phyloP scores from a whole-genome alignment of 1,140 invertebrate genomes.

The Apis laboriosa region DNA sequence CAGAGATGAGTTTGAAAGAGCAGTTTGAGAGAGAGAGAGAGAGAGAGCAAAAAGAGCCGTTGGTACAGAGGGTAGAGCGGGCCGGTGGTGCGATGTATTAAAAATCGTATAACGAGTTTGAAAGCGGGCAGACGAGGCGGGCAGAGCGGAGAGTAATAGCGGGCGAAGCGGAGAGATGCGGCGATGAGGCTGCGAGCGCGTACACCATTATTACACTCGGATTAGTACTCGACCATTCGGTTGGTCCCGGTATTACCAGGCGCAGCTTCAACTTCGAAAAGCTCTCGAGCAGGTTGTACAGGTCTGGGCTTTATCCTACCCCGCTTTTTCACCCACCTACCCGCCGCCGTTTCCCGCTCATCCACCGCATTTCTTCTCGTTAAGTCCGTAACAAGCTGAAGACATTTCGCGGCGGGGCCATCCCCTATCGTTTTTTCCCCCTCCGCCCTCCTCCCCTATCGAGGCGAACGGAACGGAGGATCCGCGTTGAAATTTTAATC shows the following conservation, averaged over 20 bases:
- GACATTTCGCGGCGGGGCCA: slow-evolving; percentile 54
- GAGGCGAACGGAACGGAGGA: slow-evolving; percentile 2
- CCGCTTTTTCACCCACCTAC: background rate
- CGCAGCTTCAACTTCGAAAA: slow-evolving; percentile 49
- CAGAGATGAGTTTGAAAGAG: background rate
- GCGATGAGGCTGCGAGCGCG: slow-evolving; percentile 37
- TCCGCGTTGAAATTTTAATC: slow-evolving; percentile 64
- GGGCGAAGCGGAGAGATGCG: background rate
- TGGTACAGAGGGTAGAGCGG: background rate
- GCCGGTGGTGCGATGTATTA: slow-evolving; percentile 20
- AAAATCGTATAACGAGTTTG: slow-evolving; percentile 51
- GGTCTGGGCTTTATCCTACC: slow-evolving; percentile 9
- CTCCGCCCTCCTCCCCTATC: background rate
- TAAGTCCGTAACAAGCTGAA: slow-evolving; percentile 67
- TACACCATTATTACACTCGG: slow-evolving; percentile 58
- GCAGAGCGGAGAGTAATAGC: slow-evolving; percentile 13
- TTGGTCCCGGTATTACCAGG: slow-evolving; percentile 38
- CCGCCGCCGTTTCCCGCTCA: slow-evolving; percentile 30
- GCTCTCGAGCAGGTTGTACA: slow-evolving; percentile 43
- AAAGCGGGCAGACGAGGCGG: slow-evolving; percentile 11
- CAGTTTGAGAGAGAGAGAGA: background rate
- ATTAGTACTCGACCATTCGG: slow-evolving; percentile 59
- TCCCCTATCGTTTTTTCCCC: background rate
- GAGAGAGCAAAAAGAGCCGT: background rate
- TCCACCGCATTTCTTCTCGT: slow-evolving; percentile 67